These are phyloP conservation scores for Pangasius sanitwongsei DNA, from an alignment of 2,797 vertebrate genomes.

Conservation along the genomic window DNA sequence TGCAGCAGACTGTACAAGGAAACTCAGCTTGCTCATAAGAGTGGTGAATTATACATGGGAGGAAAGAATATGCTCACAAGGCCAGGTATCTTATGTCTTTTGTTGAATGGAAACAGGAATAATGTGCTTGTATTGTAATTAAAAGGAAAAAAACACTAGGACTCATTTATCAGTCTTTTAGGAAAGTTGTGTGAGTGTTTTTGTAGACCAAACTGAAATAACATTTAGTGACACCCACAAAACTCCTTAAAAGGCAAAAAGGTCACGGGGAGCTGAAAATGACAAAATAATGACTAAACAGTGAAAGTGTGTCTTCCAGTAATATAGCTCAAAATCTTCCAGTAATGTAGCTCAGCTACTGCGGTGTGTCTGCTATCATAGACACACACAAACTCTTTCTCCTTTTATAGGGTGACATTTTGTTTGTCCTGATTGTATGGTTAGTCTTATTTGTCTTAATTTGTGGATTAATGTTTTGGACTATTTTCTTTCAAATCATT, in stretches of 20 bases:
- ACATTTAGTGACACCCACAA: neutral
- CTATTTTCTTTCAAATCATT: neutral
- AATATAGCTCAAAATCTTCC: neutral
- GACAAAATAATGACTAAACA: neutral
- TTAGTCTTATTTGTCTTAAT: neutral
- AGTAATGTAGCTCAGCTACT: neutral
- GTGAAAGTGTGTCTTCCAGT: neutral
- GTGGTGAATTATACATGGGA: slow-evolving; percentile 44
- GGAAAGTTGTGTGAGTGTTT: neutral
- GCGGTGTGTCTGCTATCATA: neutral
- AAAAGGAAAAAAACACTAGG: neutral
- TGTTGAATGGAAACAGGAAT: neutral
- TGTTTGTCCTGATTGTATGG: neutral
- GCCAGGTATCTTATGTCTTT: neutral
- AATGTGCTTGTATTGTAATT: neutral
- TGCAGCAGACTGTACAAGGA: slow-evolving; percentile 20
- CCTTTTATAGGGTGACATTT: neutral
- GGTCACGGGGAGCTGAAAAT: neutral
- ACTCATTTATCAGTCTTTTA: neutral
- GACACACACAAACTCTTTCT: neutral
- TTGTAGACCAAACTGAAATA: neutral
- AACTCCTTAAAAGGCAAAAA: neutral
- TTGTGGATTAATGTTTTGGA: neutral
- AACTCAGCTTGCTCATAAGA: slow-evolving; percentile 4
- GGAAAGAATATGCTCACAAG: slow-evolving; percentile 19